Evolutionary conservation across 2,888 invertebrate genomes (phyloP).

Genomic region (Tupiocoris notatus): DNA sequence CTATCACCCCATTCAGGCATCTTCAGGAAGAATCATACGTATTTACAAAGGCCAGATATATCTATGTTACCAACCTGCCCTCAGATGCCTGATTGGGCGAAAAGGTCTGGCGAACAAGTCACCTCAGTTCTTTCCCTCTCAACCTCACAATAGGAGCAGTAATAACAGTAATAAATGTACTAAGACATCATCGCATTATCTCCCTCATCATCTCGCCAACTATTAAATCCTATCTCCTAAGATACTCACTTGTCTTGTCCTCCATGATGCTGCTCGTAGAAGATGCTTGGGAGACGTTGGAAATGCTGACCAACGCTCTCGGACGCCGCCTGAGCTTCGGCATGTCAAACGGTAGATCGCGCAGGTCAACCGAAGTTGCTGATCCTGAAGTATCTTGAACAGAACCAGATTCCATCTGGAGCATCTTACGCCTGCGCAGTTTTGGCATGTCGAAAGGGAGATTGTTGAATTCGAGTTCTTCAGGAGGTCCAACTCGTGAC

Average conservation of each 20-base stretch:
- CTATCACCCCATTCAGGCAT: too few relatives aligned
- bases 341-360: slow-evolving; percentile 87
- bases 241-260: slow-evolving; percentile 25
- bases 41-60: too few relatives aligned
- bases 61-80: too few relatives aligned
- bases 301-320: slow-evolving; percentile 76
- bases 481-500: slow-evolving; percentile 55
- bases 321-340: slow-evolving; percentile 78
- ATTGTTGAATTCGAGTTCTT: slow-evolving; percentile 56
- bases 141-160: too few relatives aligned
- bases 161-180: too few relatives aligned
- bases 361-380: slow-evolving; percentile 69
- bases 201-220: too few relatives aligned
- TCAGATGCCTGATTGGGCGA: too few relatives aligned
- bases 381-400: slow-evolving; percentile 57
- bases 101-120: too few relatives aligned
- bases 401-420: slow-evolving; percentile 45
- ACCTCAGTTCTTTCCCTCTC: too few relatives aligned
- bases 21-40: too few relatives aligned
- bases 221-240: background rate
- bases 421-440: slow-evolving; percentile 61
- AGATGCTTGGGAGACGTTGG: slow-evolving; percentile 78
- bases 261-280: slow-evolving; percentile 79
- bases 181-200: too few relatives aligned
- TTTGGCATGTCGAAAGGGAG: slow-evolving; percentile 90